Percentiles rank a stretch among this genome's conserved stretches.
phyloP scores from a whole-genome alignment of 2,888 invertebrate species.

The Tanytarsus gracilentus region DNA sequence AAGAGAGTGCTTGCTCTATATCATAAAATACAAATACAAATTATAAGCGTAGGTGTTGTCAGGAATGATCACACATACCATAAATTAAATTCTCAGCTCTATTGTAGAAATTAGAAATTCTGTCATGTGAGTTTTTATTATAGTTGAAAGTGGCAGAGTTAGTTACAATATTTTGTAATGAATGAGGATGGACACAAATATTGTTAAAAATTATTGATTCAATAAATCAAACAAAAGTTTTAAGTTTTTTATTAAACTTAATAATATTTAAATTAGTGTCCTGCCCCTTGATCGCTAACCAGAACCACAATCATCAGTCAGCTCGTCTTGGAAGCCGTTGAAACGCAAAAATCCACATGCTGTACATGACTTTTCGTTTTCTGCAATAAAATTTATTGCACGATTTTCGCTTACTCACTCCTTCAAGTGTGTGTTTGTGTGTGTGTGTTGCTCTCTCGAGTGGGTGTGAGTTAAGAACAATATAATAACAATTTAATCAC shows the following conservation, averaged over 20 bases:
- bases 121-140: constrained; percentile 26
- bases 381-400: constrained; percentile 27
- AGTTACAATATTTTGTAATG: no score
- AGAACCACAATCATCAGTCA: not conserved
- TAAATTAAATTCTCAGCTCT: constrained; percentile 12
- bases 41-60: no score
- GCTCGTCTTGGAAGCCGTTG: no score
- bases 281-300: constrained; percentile 1
- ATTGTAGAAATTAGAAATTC: constrained; percentile 15
- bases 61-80: constrained; percentile 1
- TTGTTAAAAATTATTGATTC: no score
- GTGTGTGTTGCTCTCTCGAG: not conserved
- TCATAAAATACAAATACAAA: no score
- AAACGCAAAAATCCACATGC: no score
- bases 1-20: no score
- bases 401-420: not conserved
- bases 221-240: no score
- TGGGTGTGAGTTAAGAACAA: not conserved
- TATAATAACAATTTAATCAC: constrained; percentile 24
- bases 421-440: not conserved
- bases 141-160: no score
- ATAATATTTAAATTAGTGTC: not conserved
- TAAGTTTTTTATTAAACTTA: not conserved
- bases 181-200: no score
- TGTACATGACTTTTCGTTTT: constrained; percentile 23